These are phyloP conservation scores for Leucophora obtusa DNA, from an alignment of 2,888 invertebrate genomes.

Conservation along the genomic window DNA sequence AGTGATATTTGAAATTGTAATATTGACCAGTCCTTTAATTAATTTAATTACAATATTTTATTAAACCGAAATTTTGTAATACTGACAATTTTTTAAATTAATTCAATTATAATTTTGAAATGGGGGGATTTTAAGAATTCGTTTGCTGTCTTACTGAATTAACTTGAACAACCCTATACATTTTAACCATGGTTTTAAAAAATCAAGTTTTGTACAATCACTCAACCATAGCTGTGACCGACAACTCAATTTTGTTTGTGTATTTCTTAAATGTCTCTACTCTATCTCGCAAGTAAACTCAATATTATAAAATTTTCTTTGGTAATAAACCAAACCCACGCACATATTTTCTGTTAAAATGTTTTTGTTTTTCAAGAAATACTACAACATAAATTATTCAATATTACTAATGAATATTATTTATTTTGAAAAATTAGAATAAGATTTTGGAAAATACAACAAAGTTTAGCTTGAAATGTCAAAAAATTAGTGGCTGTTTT, in stretches of 20 bases:
- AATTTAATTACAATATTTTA: too few relatives aligned
- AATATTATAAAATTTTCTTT: slow-evolving; percentile 18
- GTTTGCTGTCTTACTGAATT: too few relatives aligned
- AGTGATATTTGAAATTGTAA: too few relatives aligned
- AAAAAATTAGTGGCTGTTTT: neutral
- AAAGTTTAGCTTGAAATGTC: neutral
- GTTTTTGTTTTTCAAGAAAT: neutral
- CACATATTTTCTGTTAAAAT: slow-evolving; percentile 18
- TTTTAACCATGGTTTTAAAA: neutral
- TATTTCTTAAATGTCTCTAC: neutral
- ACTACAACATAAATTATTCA: neutral
- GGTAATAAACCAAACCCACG: slow-evolving; percentile 21
- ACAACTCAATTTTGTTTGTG: neutral
- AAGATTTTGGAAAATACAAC: neutral
- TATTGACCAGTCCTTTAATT: too few relatives aligned
- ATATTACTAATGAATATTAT: neutral
- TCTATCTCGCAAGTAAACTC: neutral
- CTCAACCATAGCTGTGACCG: slow-evolving; percentile 4
- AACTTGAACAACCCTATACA: neutral
- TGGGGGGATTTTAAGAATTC: too few relatives aligned
- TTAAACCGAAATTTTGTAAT: too few relatives aligned
- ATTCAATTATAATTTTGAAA: too few relatives aligned
- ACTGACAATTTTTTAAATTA: too few relatives aligned
- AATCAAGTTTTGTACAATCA: neutral
- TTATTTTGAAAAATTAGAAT: neutral